These are phyloP conservation scores for Microplitis deprimator DNA, from an alignment of 2,888 invertebrate species.

Conservation along the genomic window DNA sequence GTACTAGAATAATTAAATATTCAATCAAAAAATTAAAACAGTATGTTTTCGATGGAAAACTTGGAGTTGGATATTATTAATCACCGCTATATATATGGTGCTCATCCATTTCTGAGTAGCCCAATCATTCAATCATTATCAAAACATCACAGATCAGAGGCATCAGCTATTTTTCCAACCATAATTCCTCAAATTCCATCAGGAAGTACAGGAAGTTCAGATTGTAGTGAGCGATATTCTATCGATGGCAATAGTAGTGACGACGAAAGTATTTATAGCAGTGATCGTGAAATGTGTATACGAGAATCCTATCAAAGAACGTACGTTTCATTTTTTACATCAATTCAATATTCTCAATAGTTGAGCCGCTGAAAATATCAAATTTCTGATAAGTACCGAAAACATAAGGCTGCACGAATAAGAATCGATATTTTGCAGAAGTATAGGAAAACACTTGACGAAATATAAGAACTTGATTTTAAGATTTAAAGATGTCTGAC, in stretches of 20 bases:
- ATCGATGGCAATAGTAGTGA: constrained; percentile 78
- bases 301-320: constrained; percentile 85
- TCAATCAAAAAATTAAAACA: constrained; percentile 41
- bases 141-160: constrained; percentile 61
- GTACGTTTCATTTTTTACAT: constrained; percentile 71
- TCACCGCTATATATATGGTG: constrained; percentile 77
- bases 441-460: no score
- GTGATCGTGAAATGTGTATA: constrained; percentile 86
- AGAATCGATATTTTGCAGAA: no score
- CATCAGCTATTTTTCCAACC: constrained; percentile 59
- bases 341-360: not conserved
- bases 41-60: constrained; percentile 80
- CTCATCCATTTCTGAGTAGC: constrained; percentile 71
- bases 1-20: not conserved
- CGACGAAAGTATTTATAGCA: constrained; percentile 82
- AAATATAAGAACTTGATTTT: no score
- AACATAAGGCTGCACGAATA: no score
- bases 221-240: constrained; percentile 81
- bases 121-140: constrained; percentile 70
- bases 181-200: constrained; percentile 68
- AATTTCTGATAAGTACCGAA: no score
- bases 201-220: constrained; percentile 76
- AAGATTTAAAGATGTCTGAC: no score
- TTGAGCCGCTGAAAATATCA: no score
- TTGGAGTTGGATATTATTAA: constrained; percentile 80